A percentile compares a stretch with the other conserved stretches of the same genome.
Evolutionary conservation across 2,113 vertebrate species (phyloP).

Genomic region (Eulemur macaco): DNA sequence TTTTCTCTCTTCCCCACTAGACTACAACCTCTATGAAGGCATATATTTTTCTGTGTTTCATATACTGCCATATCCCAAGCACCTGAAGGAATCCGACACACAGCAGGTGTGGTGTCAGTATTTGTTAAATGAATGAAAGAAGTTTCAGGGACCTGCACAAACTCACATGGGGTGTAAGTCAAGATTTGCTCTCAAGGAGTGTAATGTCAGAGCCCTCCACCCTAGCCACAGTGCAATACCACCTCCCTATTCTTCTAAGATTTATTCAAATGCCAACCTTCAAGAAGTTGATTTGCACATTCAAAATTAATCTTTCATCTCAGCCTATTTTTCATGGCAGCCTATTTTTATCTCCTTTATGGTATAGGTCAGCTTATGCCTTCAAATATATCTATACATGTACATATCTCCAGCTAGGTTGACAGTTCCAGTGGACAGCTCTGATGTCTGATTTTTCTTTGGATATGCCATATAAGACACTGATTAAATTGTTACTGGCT

Average conservation of each 20-base stretch:
- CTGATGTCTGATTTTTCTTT: conserved; percentile 3
- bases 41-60: not conserved
- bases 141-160: not conserved
- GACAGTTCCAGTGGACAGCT: not conserved
- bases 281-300: not conserved
- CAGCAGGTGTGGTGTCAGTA: not conserved
- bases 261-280: not conserved
- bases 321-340: not conserved
- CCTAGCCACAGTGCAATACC: not conserved
- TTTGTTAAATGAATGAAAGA: not conserved
- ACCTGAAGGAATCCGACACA: not conserved
- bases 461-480: not conserved
- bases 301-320: not conserved
- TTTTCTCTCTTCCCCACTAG: not conserved
- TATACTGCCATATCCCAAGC: not conserved
- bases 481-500: not conserved
- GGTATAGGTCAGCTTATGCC: not conserved
- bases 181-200: not conserved
- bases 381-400: not conserved
- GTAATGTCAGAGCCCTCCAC: not conserved
- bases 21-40: not conserved
- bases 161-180: not conserved
- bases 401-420: not conserved
- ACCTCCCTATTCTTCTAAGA: not conserved
- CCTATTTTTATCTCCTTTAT: not conserved